phyloP scores from a whole-genome alignment of 2,888 invertebrate genomes.

The Antitype chi region DNA sequence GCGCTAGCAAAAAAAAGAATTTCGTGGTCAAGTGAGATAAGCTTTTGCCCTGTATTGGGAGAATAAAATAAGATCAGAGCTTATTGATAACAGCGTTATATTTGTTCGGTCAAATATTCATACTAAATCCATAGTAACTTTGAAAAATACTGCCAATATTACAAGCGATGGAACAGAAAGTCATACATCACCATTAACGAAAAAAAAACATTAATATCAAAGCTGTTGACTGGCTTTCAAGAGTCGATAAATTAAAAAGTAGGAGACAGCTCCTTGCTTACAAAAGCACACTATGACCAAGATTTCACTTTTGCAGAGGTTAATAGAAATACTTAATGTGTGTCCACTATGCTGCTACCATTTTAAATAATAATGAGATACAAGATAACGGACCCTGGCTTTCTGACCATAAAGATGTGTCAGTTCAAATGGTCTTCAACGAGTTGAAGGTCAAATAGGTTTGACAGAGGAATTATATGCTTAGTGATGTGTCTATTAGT shows the following conservation, averaged over 20 bases:
- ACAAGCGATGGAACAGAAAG: background rate
- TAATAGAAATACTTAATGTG: conserved; percentile 28
- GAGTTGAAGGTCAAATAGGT: conserved; percentile 76
- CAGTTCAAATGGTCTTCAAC: conserved; percentile 64
- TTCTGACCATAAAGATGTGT: conserved; percentile 63
- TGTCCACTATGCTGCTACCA: conserved; percentile 35
- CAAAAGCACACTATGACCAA: conserved; percentile 13
- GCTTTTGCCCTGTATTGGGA: no score
- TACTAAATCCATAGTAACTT: background rate
- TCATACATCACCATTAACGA: background rate
- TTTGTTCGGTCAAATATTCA: background rate
- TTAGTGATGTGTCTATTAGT: conserved; percentile 49
- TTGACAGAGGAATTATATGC: conserved; percentile 65
- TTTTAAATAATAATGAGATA: conserved; percentile 35
- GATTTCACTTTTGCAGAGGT: conserved; percentile 22
- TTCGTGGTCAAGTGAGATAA: no score
- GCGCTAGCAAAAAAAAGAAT: no score
- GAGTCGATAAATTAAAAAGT: conserved; percentile 22
- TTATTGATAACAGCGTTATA: no score
- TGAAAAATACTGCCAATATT: background rate
- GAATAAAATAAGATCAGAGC: no score
- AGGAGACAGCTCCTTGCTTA: conserved; percentile 16
- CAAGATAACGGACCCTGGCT: conserved; percentile 51
- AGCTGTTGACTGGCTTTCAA: conserved; percentile 17
- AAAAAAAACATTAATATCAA: background rate